Evolutionary conservation across 2,888 invertebrate genomes (phyloP), one percentile per base, ranked within the genome.

Genomic region (Dryococelus australis): DNA sequence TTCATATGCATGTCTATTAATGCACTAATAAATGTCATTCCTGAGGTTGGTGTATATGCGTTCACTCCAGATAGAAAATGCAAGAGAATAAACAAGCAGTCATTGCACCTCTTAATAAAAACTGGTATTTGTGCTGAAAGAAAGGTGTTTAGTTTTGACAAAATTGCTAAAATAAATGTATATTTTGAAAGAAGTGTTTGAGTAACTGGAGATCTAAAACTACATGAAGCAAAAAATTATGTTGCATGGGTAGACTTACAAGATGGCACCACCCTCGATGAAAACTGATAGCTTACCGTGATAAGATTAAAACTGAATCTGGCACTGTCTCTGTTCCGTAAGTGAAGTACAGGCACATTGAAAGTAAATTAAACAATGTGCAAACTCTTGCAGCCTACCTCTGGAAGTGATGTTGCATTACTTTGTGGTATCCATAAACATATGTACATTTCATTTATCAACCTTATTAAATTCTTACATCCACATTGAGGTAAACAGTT

Each of bases 1-100:
- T 65, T 24, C n/a, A n/a, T 65, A 65, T 24, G 65, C 65, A 65
- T 24, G 24, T 65, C 65, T 65, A 65, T 20, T 0, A 65, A 65
- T 65, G 65, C 65, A 65, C 65, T 65, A 65, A n/a, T 65, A 65
- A 65, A 65, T 24, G 65, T 65, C 65, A 65, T 65, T 65, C 65
- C 65, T 65, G 24, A 65, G 65, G 10, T 8, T 65, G n/a, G 65
- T 65, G 65, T 65, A 24, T 65, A 24, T 65, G 65, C 65, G 65
- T 65, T 65, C 65, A 65, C 65, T 65, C 65, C 65, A 65, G 65
- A 65, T 20, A 65, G 65, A 65, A 65, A 65, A 65, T 65, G 65
- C 65, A 65, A 65, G 65, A 65, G 65, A 65, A 65, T 65, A 65
- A 65, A 65, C 20, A 65, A 65, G 65, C 65, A 65, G 20, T 65